Evolutionary conservation across 2,797 vertebrate genomes (phyloP), one percentile per base, ranked within the genome.

Genomic region (Selene dorsalis): DNA sequence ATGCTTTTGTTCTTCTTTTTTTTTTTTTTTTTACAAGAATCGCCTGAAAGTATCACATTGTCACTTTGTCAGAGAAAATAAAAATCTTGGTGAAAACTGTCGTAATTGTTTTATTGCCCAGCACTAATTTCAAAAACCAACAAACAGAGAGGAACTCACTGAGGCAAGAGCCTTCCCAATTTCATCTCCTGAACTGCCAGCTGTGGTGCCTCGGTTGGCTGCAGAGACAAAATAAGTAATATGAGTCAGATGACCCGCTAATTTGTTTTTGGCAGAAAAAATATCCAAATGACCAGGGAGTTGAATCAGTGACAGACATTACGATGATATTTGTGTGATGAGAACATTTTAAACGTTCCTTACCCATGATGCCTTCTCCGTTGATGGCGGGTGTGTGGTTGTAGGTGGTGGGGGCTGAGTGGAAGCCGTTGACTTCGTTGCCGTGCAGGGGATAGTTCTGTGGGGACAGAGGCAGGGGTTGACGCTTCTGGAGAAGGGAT

Each of bases 111-210:
- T 83, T 74, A 82, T 77, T 82, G 66, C 65, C 73, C 64, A 67
- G 71, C 70, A 82, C 68, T 62, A 80, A 85, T 78, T 67, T 24
- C 68, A 43, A 80, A 78, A 75, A 62, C 48, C 26, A 61, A 64
- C 47, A 75, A 80, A 79, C 22, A 66, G n/a, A 64, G 62, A 77
- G 66, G 4, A 79, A 92, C 97, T 96, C 93, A 99, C 98, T 85
- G 98, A 99, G 82, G 98, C 98, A 88, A 99, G 95, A 67, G 98
- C 98, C 93, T 99, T 99, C 79, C 98, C 98, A 26, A 99, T 97
- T 52, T 98, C 98, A 4, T 99, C 98, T 86, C 98, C 98, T 0
- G 98, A 99, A 94, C 98, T 99, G 88, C 96, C 94, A 18, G 97
- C 95, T 13, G 97, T 95, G 80, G 96, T 96, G 90, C 96, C 96